Percentiles rank a stretch among this genome's conserved stretches.
Evolutionary conservation across 2,797 vertebrate species (phyloP).

Genomic region (Pogoniulus pusillus): DNA sequence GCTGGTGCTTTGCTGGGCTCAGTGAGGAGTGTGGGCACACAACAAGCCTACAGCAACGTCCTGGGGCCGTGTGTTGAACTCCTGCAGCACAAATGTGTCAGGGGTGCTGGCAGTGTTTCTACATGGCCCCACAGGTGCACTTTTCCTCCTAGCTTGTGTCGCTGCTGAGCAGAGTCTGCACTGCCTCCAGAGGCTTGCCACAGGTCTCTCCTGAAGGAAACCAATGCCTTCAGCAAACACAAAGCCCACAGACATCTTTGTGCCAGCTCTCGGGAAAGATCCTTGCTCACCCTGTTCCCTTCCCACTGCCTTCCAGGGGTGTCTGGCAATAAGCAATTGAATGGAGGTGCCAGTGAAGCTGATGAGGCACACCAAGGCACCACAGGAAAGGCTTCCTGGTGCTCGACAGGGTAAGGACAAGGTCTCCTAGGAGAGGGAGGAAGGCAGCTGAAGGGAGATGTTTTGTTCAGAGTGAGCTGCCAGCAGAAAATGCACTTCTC

Average conservation of each 20-base stretch:
- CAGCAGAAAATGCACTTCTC: neutral
- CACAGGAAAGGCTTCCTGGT: neutral
- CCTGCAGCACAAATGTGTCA: neutral
- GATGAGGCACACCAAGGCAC: neutral
- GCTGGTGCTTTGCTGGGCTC: neutral
- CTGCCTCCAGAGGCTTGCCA: neutral
- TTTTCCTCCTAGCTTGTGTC: neutral
- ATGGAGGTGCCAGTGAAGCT: neutral
- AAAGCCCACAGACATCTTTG: neutral
- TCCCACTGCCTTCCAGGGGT: neutral
- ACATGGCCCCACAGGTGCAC: neutral
- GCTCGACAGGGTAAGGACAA: neutral
- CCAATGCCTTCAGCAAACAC: neutral
- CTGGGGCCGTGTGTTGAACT: neutral
- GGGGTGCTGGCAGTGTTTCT: neutral
- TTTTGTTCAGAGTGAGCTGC: neutral
- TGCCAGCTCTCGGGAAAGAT: neutral
- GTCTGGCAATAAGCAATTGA: neutral
- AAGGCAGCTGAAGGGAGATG: neutral
- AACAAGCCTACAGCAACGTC: neutral
- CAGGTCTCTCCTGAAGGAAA: neutral
- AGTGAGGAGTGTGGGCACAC: neutral
- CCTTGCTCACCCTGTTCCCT: rapidly evolving
- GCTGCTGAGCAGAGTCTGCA: neutral
- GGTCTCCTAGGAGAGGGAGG: neutral